phyloP scores from a whole-genome alignment of 1,140 invertebrate species.

The Zaprionus gabonicus region DNA sequence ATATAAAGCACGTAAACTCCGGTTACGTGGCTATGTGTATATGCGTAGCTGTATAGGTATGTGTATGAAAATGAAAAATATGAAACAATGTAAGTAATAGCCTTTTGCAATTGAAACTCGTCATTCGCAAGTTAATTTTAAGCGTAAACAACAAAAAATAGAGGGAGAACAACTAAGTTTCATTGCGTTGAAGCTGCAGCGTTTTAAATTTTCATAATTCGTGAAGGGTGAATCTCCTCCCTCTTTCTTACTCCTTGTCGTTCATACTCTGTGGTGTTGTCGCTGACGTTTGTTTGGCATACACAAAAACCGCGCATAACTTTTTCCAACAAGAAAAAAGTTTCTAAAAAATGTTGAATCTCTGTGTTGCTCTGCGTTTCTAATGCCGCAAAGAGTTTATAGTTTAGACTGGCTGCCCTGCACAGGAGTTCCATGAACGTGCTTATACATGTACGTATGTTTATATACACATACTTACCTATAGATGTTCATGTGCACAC shows the following conservation, averaged over 20 bases:
- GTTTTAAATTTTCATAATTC: conserved; percentile 79
- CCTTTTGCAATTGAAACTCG: conserved; percentile 68
- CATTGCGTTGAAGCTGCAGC: conserved; percentile 45
- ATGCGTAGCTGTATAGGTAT: background rate
- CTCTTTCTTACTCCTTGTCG: background rate
- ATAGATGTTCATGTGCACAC: conserved; percentile 21
- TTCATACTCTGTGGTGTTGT: conserved; percentile 47
- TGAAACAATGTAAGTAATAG: conserved; percentile 4
- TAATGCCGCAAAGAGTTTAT: conserved; percentile 81
- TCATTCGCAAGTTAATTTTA: conserved; percentile 74
- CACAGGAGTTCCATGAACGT: conserved; percentile 9
- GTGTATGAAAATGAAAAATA: background rate
- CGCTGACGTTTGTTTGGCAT: conserved; percentile 68
- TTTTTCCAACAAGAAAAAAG: conserved; percentile 37
- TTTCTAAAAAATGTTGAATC: conserved; percentile 52
- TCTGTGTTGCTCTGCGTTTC: conserved; percentile 60
- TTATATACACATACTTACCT: conserved; percentile 9
- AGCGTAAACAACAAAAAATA: conserved; percentile 33
- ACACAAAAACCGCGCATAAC: conserved; percentile 41
- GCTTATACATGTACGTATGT: conserved; percentile 21
- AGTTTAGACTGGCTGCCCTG: conserved; percentile 57
- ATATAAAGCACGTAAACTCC: conserved; percentile 46
- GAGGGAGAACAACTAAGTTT: conserved; percentile 52
- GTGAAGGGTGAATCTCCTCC: conserved; percentile 36
- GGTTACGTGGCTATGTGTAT: conserved; percentile 12